A percentile compares a stretch with the other conserved stretches of the same genome.
These are phyloP conservation scores for Epinotia demarniana DNA, from an alignment of 2,888 invertebrate genomes.

Conservation along the genomic window DNA sequence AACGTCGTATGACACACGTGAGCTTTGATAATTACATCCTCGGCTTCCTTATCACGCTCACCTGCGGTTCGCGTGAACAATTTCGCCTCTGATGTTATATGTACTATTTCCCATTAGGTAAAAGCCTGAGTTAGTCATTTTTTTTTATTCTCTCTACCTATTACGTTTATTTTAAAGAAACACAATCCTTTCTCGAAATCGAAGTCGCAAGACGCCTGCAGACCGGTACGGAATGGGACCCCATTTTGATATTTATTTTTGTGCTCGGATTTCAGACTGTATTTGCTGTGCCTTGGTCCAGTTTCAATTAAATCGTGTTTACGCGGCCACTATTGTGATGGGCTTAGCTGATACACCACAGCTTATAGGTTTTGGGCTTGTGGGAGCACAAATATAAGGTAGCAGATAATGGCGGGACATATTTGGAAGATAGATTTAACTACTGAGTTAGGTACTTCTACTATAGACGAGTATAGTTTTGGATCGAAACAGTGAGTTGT, in stretches of 20 bases:
- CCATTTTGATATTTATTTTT: slow-evolving; percentile 54
- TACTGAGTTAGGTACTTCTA: neutral
- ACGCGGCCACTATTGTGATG: slow-evolving; percentile 46
- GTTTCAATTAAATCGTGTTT: slow-evolving; percentile 55
- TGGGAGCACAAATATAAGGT: slow-evolving; percentile 7
- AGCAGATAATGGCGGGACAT: slow-evolving; percentile 6
- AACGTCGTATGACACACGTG: too few relatives aligned
- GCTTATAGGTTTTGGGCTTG: slow-evolving; percentile 9
- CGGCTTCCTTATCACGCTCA: too few relatives aligned
- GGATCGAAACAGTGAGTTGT: neutral
- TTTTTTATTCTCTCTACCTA: too few relatives aligned
- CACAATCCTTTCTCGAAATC: neutral
- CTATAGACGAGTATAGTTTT: neutral
- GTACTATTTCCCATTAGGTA: too few relatives aligned
- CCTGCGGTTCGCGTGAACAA: too few relatives aligned
- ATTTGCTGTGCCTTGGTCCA: slow-evolving; percentile 50
- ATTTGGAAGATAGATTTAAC: neutral
- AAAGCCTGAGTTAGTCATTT: too few relatives aligned
- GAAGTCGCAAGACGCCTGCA: neutral
- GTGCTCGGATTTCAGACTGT: slow-evolving; percentile 49
- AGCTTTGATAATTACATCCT: too few relatives aligned
- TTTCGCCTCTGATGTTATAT: too few relatives aligned
- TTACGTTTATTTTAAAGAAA: too few relatives aligned
- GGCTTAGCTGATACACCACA: slow-evolving; percentile 37
- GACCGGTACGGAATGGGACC: slow-evolving; percentile 32